Evolutionary conservation across 2,113 vertebrate genomes (phyloP).

Genomic region (Benitochromis conjunctus): DNA sequence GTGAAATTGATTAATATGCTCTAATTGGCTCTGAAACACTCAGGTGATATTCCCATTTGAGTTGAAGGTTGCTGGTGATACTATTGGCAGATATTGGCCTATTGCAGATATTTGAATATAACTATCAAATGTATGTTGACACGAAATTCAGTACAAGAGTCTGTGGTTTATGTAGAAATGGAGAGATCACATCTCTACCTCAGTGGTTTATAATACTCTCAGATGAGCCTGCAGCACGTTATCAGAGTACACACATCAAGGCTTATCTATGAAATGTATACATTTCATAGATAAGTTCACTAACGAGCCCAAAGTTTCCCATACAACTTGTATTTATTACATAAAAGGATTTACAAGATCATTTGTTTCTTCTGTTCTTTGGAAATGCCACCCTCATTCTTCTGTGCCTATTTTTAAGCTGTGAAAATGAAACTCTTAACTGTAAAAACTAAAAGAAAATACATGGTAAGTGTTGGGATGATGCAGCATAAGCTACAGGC

Average conservation of each 20-base stretch:
- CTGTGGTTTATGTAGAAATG: not conserved
- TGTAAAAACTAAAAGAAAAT: not conserved
- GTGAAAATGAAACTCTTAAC: not conserved
- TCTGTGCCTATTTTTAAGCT: no score
- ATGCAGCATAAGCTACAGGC: no score
- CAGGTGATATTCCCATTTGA: not conserved
- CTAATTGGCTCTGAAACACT: not conserved
- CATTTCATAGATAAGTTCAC: no score
- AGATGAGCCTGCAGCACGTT: not conserved
- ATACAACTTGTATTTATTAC: not conserved
- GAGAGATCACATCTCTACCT: not conserved
- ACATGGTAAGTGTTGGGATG: not conserved
- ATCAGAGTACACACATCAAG: no score
- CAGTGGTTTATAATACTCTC: not conserved
- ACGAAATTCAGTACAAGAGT: not conserved
- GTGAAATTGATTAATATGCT: not conserved
- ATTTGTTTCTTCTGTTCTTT: not conserved
- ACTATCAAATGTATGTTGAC: not conserved
- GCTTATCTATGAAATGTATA: not conserved
- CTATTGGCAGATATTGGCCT: not conserved
- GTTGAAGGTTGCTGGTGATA: not conserved
- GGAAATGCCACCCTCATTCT: not conserved
- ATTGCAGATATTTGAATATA: not conserved
- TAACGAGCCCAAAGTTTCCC: no score
- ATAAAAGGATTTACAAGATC: not conserved